Evolutionary conservation across 2,113 vertebrate genomes (phyloP), one percentile per base, ranked within the genome.

Genomic region (Dunckerocampus dactyliophorus): DNA sequence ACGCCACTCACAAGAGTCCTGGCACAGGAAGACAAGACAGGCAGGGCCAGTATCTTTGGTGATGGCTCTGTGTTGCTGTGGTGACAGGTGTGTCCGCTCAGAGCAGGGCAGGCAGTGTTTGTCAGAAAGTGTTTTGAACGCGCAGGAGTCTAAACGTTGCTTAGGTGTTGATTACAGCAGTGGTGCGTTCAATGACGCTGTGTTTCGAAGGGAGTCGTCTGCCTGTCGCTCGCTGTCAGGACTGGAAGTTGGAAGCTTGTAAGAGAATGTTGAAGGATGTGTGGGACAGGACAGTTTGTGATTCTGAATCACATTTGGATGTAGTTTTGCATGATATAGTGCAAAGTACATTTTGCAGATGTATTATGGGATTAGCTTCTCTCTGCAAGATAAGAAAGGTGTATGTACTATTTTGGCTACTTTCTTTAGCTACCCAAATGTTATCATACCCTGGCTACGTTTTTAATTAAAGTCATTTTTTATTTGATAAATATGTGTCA

Each of bases 41-140:
- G 4, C 31, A 7, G 31, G 31, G 48, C 71, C 72, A 1, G 78
- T 82, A 79, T 84, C 80, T 78, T 65, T 75, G 80, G 81, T 83
- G 83, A 87, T 56, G 75, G 80, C 69, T 82, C 47, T 69, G 76
- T 82, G 75, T 83, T 77, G 75, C 75, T 48, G 54, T 67, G 80
- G 83, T 85, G 87, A 87, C 87, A 87, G 83, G 79, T 82, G 84
- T 83, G 83, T 87, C 83, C 77, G 69, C 82, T 84, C 74, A 48
- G 65, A 84, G 72, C 68, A 47, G 68, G 84, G 75, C 62, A 6
- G 37, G 55, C 50, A 3, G 24, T 84, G 76, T 86, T 86, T 86
- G 80, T 84, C 83, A 83, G 86, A 79, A 84, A 84, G 76, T 76
- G 77, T 80, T 88, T 75, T 5, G 71, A 59, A 77, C 47, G 63